A percentile compares a stretch with the other conserved stretches of the same genome.
These are phyloP conservation scores for Rhysida immarginata DNA, from an alignment of 1,140 invertebrate genomes.

Conservation along the genomic window DNA sequence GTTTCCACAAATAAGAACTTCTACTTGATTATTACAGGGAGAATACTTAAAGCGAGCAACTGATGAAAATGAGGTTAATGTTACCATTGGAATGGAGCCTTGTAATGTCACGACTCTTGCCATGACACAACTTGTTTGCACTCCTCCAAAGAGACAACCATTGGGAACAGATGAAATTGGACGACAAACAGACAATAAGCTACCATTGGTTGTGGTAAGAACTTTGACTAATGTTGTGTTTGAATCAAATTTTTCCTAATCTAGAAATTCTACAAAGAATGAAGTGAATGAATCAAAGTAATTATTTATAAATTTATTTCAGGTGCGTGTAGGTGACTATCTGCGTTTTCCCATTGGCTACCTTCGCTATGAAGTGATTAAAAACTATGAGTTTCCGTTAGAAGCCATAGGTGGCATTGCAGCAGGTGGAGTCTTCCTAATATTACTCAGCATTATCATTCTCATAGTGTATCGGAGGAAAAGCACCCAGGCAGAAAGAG, in stretches of 20 bases:
- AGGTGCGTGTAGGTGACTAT: constrained; percentile 58
- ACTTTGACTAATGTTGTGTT: too few relatives aligned
- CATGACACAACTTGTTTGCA: constrained; percentile 72
- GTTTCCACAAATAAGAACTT: too few relatives aligned
- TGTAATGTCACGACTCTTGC: constrained; percentile 90
- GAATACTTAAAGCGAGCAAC: constrained; percentile 79
- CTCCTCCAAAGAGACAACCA: constrained; percentile 73
- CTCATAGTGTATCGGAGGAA: constrained; percentile 76
- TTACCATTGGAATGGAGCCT: constrained; percentile 69
- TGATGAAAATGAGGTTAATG: constrained; percentile 81
- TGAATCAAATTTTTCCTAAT: too few relatives aligned
- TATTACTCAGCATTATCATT: constrained; percentile 69
- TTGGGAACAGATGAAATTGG: constrained; percentile 70
- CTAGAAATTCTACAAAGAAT: too few relatives aligned
- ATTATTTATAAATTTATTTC: too few relatives aligned
- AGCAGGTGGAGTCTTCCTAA: constrained; percentile 60
- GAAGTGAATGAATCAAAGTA: too few relatives aligned
- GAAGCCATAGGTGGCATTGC: constrained; percentile 74
- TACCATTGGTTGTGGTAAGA: constrained; percentile 70
- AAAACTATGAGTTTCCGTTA: constrained; percentile 65
- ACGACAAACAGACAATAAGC: constrained; percentile 49
- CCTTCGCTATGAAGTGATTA: constrained; percentile 72
- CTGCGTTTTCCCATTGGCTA: constrained; percentile 69
- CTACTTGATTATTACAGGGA: constrained; percentile 47
- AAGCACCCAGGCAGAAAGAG: constrained; percentile 84